These are phyloP conservation scores for Chlorospingus semifuscus DNA, from an alignment of 2,797 vertebrate species.

Conservation along the genomic window DNA sequence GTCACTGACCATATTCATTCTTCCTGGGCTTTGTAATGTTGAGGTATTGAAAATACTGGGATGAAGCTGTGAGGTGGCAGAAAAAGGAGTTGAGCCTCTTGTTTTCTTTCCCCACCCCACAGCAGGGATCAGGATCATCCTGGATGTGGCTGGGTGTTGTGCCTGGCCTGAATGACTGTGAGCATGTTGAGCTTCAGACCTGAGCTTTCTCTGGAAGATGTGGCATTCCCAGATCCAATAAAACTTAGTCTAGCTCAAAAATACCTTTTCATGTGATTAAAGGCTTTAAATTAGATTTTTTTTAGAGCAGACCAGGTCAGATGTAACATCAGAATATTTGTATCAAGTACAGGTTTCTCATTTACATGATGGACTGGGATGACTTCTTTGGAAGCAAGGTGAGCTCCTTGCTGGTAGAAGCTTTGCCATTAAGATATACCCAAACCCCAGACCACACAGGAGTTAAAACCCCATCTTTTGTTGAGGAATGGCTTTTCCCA, in stretches of 20 bases:
- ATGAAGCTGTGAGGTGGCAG: not conserved
- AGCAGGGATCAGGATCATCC: not conserved
- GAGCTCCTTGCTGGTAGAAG: not conserved
- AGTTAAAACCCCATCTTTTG: not conserved
- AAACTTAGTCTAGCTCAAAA: not conserved
- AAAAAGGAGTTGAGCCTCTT: not conserved
- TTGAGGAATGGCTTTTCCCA: not conserved
- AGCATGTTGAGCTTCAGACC: not conserved
- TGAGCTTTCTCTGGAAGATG: not conserved
- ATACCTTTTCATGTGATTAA: not conserved
- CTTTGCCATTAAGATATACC: not conserved
- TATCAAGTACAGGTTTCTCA: not conserved
- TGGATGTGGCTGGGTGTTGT: not conserved
- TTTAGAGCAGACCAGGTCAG: not conserved
- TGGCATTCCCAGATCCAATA: not conserved
- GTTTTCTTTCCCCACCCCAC: not conserved
- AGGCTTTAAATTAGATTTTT: not conserved
- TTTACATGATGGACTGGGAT: not conserved
- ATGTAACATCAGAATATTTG: not conserved
- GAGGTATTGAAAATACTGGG: not conserved
- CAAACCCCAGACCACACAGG: accelerated
- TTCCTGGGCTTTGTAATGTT: not conserved
- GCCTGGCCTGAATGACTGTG: not conserved
- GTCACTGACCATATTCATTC: not conserved
- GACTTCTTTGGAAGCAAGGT: not conserved